Base-by-base conservation (phyloP, 2,113 vertebrate genomes). In the Sapajus apella region DNA sequence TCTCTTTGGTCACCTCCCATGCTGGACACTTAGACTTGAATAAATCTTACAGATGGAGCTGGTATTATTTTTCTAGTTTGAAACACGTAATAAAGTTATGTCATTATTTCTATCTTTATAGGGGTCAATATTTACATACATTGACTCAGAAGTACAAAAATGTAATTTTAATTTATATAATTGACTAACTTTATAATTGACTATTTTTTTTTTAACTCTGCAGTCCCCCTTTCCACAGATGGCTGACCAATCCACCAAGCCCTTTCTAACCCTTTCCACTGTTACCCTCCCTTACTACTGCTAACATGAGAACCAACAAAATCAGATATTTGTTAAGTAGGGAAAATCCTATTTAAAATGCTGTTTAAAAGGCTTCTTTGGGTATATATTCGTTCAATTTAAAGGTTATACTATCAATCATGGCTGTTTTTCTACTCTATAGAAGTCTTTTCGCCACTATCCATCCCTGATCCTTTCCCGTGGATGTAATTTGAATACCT, bases 91-190 rank as follows among this genome's bases (percentile, higher is more conserved):
- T 43, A 93, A 94, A 81, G n/a, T 82, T 90, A 50, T 84, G 45
- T 92, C 64, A 90, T 87, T 92, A 72, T 92, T 90, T 96, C 40
- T 90, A 43, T 73, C 16, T 81, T 25, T 87, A 82, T 20, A 70
- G 13, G 16, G 47, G 16, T 89, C 85, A 90, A 37, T 56, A 83
- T 91, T 95, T 91, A 70, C 40, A 84, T 76, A 32, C 2, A 56
- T 25, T 92, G 80, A 82, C 35, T 85, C 4, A 40, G 66, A 86
- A 61, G 10, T 75, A 86, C 5, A 30, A 85, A 70, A 81, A 86
- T 56, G 20, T 58, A 81, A 88, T 92, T 96, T 83, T 92, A 87
- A 95, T 89, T 76, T 72, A 40, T 91, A 37, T 50, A 91, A 37
- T 82, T 85, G 35, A 83, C 35, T 73, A 83, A 73, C 27, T 82